Evolutionary conservation across 2,113 vertebrate genomes (phyloP), one percentile per base, ranked within the genome.

Genomic region (Ceratotherium simum): DNA sequence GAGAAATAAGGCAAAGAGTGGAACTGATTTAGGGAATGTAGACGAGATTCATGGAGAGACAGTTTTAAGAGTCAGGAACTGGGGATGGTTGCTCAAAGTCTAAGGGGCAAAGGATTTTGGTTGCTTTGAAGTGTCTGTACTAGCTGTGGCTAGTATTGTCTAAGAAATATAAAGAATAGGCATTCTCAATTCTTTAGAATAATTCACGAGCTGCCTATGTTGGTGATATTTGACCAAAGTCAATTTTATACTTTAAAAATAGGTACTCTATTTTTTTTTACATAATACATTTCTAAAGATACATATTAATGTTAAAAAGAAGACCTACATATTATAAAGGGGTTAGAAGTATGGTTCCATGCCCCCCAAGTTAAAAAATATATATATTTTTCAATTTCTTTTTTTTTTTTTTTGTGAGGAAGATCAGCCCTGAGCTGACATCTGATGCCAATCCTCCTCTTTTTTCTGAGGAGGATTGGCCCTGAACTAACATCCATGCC

Each of bases 191-290:
- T 69, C 36, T 93, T 85, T 69, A 1, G 48, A 73, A 64, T 83
- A 80, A 67, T 75, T 86, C 51, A 80, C 23, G 64, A 65, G 11
- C 14, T 93, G 48, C 54, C 42, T 90, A 14, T 56, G 84, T 80
- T 87, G 88, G 56, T 83, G 39, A 25, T 76, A 42, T 70, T 72
- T 90, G 60, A 80, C 16, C 58, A 67, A 60, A 88, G 62, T 76
- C 25, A 83, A 42, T 88, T 69, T 54, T 92, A 25, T 92, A 69
- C 64, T 90, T 94, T 97, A 36, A 93, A 83, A 69, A 72, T 21
- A 78, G 29, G 20, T 31, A 58, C 42, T 58, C 27, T 79, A 12
- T 79, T 85, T 91, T 79, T 85, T 91, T 85, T 72, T 67, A 29
- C 23, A 48, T 72, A 79, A 56, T 33, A 72, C 6, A 73, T 72